Percentiles rank a stretch among this genome's conserved stretches.
Conservation (phyloP, 2,113 vertebrate genomes). For the Hepsetus odoe region DNA sequence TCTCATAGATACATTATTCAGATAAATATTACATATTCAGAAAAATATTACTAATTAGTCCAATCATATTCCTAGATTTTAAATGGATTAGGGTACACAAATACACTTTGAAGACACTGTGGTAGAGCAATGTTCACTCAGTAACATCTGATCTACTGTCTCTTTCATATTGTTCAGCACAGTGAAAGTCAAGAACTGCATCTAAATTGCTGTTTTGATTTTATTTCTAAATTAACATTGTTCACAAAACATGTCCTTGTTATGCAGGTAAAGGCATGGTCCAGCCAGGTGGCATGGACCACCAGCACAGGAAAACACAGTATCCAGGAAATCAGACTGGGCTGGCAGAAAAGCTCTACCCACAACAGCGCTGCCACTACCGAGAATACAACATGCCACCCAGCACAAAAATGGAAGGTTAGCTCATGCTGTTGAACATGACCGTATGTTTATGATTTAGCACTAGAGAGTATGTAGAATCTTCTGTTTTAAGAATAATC, state of each 20-base stretch:
- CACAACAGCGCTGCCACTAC: conserved; percentile 77
- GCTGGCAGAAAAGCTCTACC: conserved; percentile 65
- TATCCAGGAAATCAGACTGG: conserved; percentile 63
- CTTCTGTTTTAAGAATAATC: background rate
- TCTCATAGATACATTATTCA: no score
- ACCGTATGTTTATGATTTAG: background rate
- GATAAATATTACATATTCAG: no score
- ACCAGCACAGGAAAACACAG: conserved; percentile 77
- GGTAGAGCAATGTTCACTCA: no score
- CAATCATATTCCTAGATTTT: no score
- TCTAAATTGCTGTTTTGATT: background rate
- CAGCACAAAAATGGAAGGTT: conserved; percentile 82
- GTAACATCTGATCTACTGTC: no score
- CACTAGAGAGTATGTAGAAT: background rate
- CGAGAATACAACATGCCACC: conserved; percentile 75
- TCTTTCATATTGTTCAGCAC: background rate
- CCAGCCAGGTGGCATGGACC: conserved; percentile 66
- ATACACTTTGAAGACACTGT: no score
- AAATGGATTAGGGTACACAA: no score
- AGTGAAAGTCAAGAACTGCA: background rate
- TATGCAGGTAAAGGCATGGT: conserved; percentile 75
- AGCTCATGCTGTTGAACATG: conserved; percentile 46
- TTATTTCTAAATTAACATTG: background rate
- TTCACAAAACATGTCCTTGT: background rate
- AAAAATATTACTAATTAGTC: no score